phyloP scores from a whole-genome alignment of 2,113 vertebrate genomes.

The Spheniscus mendiculus region DNA sequence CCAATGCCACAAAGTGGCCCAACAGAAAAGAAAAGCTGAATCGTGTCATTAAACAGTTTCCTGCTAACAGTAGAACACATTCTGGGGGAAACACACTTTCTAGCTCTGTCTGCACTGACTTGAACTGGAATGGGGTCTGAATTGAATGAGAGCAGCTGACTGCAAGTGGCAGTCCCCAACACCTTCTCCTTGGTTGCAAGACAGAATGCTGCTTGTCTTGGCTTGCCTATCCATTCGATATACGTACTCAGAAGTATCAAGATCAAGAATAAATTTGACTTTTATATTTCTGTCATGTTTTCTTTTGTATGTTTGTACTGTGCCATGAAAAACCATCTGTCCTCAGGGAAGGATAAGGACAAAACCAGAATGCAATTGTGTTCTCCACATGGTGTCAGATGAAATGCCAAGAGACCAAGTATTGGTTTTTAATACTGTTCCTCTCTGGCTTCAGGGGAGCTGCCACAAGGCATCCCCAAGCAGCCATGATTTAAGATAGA shows the following conservation, averaged over 20 bases:
- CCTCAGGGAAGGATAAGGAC: not conserved
- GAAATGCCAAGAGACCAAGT: not conserved
- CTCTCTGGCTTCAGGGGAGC: not conserved
- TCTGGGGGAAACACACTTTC: not conserved
- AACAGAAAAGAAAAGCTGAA: not conserved
- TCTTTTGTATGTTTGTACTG: not conserved
- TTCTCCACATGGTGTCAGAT: accelerated
- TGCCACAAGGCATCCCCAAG: not conserved
- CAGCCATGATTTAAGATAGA: too few species aligned
- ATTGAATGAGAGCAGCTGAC: not conserved
- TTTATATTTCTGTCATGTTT: not conserved
- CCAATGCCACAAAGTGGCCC: not conserved
- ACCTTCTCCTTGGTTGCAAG: not conserved
- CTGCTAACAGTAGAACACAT: not conserved
- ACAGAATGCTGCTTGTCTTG: not conserved
- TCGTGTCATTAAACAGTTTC: accelerated
- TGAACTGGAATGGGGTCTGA: not conserved
- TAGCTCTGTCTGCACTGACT: not conserved
- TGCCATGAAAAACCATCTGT: not conserved
- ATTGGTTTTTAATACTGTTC: not conserved
- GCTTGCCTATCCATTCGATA: not conserved
- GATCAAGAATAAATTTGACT: not conserved
- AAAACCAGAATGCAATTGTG: not conserved
- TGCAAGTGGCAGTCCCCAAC: not conserved
- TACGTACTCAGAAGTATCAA: accelerated